Evolutionary conservation across 2,797 vertebrate species (phyloP).

Genomic region (Chaenodraco wilsoni): DNA sequence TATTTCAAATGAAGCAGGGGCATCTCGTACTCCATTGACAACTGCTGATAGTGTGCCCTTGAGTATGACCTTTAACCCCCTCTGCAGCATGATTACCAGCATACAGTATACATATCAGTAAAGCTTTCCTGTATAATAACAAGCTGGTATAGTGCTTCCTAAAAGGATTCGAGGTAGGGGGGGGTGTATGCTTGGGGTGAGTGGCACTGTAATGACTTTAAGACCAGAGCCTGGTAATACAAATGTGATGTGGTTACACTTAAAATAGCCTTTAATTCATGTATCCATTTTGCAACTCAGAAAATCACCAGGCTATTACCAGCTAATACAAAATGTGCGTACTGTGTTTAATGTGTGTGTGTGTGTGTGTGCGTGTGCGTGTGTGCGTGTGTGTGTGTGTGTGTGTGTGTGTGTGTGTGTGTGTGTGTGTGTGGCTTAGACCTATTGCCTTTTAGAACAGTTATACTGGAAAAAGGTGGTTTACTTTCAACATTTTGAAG

Average conservation of each 20-base stretch:
- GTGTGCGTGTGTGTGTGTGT: no score
- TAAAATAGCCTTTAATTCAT: conserved; percentile 48
- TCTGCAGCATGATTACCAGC: conserved; percentile 15
- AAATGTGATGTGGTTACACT: conserved; percentile 27
- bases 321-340: conserved; percentile 6
- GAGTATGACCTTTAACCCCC: conserved; percentile 57
- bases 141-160: conserved; percentile 16
- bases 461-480: no score
- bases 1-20: conserved; percentile 27
- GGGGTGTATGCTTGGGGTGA: conserved; percentile 31
- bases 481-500: no score
- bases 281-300: conserved; percentile 32
- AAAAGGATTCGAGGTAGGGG: conserved; percentile 21
- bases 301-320: conserved; percentile 38
- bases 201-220: conserved; percentile 30
- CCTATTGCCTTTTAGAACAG: no score
- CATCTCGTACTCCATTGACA: conserved; percentile 12
- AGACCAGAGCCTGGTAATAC: conserved; percentile 34
- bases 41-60: conserved; percentile 46
- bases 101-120: background rate
- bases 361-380: no score
- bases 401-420: background rate
- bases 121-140: conserved; percentile 26
- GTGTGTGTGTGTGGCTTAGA: background rate
- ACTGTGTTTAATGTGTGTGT: conserved; percentile 1